These are phyloP conservation scores for Pagetopsis macropterus DNA, from an alignment of 2,797 vertebrate species.

Conservation along the genomic window DNA sequence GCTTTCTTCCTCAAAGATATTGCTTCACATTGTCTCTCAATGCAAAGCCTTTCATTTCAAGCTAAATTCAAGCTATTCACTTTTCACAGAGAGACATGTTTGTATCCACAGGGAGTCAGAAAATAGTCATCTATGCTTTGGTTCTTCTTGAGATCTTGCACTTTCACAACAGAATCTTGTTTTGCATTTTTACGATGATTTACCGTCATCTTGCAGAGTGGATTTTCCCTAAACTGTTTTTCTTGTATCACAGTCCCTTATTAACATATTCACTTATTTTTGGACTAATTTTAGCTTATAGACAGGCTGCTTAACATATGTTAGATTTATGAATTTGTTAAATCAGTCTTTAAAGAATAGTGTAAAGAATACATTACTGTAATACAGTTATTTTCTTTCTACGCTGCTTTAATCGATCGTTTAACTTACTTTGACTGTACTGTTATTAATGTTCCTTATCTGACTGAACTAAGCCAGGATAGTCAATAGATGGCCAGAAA, in stretches of 20 bases:
- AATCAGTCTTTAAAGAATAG: too few species aligned
- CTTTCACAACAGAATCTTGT: neutral
- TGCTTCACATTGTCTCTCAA: constrained; percentile 24
- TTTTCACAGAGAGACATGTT: constrained; percentile 24
- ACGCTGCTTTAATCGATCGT: neutral
- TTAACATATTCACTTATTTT: too few species aligned
- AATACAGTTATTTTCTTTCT: too few species aligned
- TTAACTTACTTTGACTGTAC: neutral
- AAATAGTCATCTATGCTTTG: constrained; percentile 7
- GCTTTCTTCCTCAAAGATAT: constrained; percentile 16
- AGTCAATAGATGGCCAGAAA: too few species aligned
- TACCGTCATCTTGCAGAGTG: neutral
- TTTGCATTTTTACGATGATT: neutral
- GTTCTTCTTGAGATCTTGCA: neutral
- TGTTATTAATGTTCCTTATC: neutral
- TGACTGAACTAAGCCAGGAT: neutral
- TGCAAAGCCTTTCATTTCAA: constrained; percentile 47
- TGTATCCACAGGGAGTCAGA: constrained; percentile 16
- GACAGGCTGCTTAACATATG: neutral
- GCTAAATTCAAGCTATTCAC: constrained; percentile 42
- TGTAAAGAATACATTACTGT: too few species aligned
- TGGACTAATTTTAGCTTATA: neutral
- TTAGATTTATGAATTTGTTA: neutral
- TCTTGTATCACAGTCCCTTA: neutral
- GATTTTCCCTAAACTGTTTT: neutral